phyloP scores from a whole-genome alignment of 1,140 invertebrate species.

The Drosophila dunni region DNA sequence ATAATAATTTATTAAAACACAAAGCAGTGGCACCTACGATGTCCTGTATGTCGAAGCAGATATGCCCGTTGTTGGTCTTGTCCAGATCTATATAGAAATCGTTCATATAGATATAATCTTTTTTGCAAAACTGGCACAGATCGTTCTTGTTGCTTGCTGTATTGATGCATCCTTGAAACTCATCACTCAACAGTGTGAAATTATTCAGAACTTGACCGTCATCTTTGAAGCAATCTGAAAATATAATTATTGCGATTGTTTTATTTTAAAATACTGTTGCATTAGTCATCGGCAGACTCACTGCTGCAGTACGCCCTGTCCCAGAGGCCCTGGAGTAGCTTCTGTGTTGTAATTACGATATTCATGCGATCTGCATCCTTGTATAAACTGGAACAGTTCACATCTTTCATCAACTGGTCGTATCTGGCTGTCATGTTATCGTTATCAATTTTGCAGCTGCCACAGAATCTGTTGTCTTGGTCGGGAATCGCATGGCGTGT shows the following conservation, averaged over 20 bases:
- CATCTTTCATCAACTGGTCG: constrained; percentile 11
- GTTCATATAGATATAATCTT: constrained; percentile 56
- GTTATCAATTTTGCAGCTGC: constrained; percentile 26
- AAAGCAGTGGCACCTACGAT: constrained; percentile 34
- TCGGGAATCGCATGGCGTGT: constrained; percentile 66
- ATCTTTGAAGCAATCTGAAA: constrained; percentile 59
- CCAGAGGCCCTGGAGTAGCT: constrained; percentile 62
- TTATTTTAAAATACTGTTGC: neutral
- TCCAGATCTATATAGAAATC: constrained; percentile 64
- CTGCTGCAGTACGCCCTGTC: constrained; percentile 68
- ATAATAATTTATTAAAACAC: no score
- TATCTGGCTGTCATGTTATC: constrained; percentile 14
- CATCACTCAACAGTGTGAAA: constrained; percentile 24
- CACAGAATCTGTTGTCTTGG: constrained; percentile 35
- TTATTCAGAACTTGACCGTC: constrained; percentile 3
- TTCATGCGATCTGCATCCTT: constrained; percentile 73
- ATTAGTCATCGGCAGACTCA: constrained; percentile 35
- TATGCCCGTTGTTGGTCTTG: constrained; percentile 55
- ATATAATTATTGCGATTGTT: neutral
- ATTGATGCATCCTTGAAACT: neutral
- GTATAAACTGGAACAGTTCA: constrained; percentile 61
- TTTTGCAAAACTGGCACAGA: constrained; percentile 46
- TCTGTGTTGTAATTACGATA: constrained; percentile 61
- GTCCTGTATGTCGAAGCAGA: constrained; percentile 77
- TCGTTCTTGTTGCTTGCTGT: neutral